Base-by-base conservation (phyloP, 1,140 invertebrate genomes). In the Cepaea nemoralis region DNA sequence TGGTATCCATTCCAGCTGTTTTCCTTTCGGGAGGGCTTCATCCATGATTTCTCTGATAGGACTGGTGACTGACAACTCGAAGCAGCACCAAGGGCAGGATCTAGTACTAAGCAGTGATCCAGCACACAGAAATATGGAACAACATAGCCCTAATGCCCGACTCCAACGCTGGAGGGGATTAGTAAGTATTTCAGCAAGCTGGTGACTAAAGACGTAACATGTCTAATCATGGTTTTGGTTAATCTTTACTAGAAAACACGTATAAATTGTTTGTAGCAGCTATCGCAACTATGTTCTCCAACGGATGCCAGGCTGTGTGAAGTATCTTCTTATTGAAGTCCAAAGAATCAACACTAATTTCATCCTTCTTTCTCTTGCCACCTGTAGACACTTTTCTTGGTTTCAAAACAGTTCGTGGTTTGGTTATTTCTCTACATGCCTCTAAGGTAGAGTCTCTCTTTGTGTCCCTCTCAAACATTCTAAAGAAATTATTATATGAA, bases 251-350 rank as follows among this genome's bases (percentile, higher is more conserved):
- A 93, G 99, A 97, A 94, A 99, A 99, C 91, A 99, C 94, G 94
- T 99, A 99, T 89, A 99, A 95, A 93, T 99, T 99, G 94, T 99
- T 99, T 88, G 98, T 99, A 86, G 98, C 98, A 42, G 98, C 98
- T 40, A 99, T 97, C 66, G 98, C 98, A 81, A 99, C 97, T 79
- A 99, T 97, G 93, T 99, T 99, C 81, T 93, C 97, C 90, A 95
- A 94, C n/a, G 98, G 98, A 93, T 99, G 98, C 98, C 98, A 99
- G 86, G 98, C 97, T 37, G 98, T 99, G 92, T 99, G 99, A 82
- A 99, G 93, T 85, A 99, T 99, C 93, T 99, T 99, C 93, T 99
- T 99, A 91, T 97, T 98, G 92, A 99, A 99, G 92, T 99, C 98
- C 90, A 99, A 93, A 92, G 97, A 98, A 92, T 99, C 98, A 48